Conservation (phyloP, 2,888 invertebrate genomes). For the Germaria angustata region DNA sequence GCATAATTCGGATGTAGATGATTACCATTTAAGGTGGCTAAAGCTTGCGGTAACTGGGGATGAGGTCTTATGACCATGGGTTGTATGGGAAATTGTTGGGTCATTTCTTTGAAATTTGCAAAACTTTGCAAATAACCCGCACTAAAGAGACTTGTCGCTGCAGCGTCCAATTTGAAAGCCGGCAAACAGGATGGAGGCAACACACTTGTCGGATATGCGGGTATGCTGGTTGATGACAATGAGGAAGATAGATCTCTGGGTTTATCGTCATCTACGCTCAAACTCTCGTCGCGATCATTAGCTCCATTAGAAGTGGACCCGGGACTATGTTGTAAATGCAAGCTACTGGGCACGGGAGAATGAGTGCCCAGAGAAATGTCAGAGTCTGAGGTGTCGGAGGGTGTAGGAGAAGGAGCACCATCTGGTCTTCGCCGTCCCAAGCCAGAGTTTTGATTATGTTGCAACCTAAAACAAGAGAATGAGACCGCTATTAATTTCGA, state of each 20-base stretch:
- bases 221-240: slow-evolving; percentile 70
- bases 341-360: slow-evolving; percentile 79
- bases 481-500: no score
- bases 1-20: slow-evolving; percentile 75
- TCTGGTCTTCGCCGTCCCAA: slow-evolving; percentile 76
- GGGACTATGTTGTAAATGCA: slow-evolving; percentile 80
- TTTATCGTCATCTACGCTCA: slow-evolving; percentile 79
- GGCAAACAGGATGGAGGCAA: slow-evolving; percentile 73
- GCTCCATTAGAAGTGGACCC: slow-evolving; percentile 80
- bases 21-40: slow-evolving; percentile 74
- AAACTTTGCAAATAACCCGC: slow-evolving; percentile 80
- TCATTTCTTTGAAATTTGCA: slow-evolving; percentile 79
- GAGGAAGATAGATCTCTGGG: slow-evolving; percentile 77
- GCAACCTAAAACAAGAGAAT: slow-evolving; percentile 74
- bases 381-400: slow-evolving; percentile 80
- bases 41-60: slow-evolving; percentile 78
- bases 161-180: slow-evolving; percentile 77
- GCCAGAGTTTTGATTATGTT: slow-evolving; percentile 79
- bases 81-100: slow-evolving; percentile 79
- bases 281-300: slow-evolving; percentile 79
- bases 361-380: slow-evolving; percentile 80
- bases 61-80: slow-evolving; percentile 80
- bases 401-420: slow-evolving; percentile 78
- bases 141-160: slow-evolving; percentile 78
- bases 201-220: slow-evolving; percentile 69